Evolutionary conservation across 2,888 invertebrate genomes (phyloP), one percentile per base, ranked within the genome.

Genomic region (Hirtodrosophila alboralis): DNA sequence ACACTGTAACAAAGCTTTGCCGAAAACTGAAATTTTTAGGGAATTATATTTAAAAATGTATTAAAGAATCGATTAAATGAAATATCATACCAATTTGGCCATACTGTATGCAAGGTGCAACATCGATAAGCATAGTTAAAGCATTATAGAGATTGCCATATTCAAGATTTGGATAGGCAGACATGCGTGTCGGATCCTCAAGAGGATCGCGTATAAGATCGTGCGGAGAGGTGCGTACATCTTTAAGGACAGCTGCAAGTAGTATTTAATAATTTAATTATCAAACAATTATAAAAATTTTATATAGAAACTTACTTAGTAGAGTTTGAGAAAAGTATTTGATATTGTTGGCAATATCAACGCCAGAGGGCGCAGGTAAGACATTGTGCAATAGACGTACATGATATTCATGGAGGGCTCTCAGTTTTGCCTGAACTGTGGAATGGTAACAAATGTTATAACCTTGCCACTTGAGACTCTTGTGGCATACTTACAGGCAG

Each of bases 291-390:
- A n/a, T n/a, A n/a, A n/a, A n/a, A n/a, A n/a, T n/a, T n/a, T n/a
- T n/a, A n/a, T n/a, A n/a, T 1, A 21, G 2, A 6, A 67, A 93
- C 94, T 93, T 93, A 99, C 99, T 96, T 78, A 99, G 92, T 67
- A 99, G 92, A 33, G 98, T 98, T 92, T 98, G 98, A 38, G 98
- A 97, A 92, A 99, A 99, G 92, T 98, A 98, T 91, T 98, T 98
- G 88, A 99, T 94, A 54, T 98, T 98, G 91, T 97, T 98, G 68
- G 98, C 97, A 91, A 99, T 97, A 91, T 99, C 99, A 65, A 95
- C 93, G 69, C 98, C 98, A 61, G 97, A 96, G 31, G 99, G 99
- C 79, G 96, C 93, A 62, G 99, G 98, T 90, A 96, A 94, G 79
- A 95, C 93, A 87, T 96, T 96, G 92, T 98, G 97, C 90, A 96